Evolutionary conservation across 2,888 invertebrate genomes (phyloP).

Genomic region (Glomeris marginata): DNA sequence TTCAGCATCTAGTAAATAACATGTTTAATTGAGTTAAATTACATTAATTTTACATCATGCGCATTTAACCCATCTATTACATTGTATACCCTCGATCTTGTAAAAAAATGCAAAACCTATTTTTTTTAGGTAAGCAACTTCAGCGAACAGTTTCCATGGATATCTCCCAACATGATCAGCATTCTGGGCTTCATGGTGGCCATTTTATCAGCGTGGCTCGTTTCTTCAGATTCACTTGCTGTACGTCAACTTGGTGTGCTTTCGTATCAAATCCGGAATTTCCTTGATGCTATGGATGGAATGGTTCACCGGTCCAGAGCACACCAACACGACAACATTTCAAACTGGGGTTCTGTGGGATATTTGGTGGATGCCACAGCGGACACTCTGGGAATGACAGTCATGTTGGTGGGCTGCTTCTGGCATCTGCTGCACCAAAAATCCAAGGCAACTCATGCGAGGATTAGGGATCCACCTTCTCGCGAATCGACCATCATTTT

Average conservation of each 20-base stretch:
- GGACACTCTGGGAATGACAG: conserved; percentile 58
- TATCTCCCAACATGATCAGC: conserved; percentile 74
- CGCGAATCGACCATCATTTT: no score
- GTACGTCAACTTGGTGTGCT: conserved; percentile 56
- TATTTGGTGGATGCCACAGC: conserved; percentile 71
- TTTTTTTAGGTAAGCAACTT: conserved; percentile 40
- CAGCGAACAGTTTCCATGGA: conserved; percentile 37
- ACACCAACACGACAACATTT: conserved; percentile 57
- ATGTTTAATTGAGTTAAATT: not conserved
- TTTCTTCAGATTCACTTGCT: conserved; percentile 54
- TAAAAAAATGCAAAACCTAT: no score
- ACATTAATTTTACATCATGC: not conserved
- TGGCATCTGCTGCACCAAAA: conserved; percentile 55
- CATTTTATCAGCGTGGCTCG: conserved; percentile 52
- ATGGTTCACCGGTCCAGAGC: conserved; percentile 64
- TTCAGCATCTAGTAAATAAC: no score
- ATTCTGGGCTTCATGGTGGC: conserved; percentile 62
- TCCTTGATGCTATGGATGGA: conserved; percentile 72
- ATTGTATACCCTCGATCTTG: no score
- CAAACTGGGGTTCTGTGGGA: conserved; percentile 63
- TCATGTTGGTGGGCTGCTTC: conserved; percentile 51
- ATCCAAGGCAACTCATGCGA: no score
- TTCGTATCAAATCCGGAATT: conserved; percentile 63
- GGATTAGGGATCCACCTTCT: no score
- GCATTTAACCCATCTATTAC: not conserved